Evolutionary conservation across 2,113 vertebrate genomes (phyloP).

Genomic region (Rafetus swinhoei): DNA sequence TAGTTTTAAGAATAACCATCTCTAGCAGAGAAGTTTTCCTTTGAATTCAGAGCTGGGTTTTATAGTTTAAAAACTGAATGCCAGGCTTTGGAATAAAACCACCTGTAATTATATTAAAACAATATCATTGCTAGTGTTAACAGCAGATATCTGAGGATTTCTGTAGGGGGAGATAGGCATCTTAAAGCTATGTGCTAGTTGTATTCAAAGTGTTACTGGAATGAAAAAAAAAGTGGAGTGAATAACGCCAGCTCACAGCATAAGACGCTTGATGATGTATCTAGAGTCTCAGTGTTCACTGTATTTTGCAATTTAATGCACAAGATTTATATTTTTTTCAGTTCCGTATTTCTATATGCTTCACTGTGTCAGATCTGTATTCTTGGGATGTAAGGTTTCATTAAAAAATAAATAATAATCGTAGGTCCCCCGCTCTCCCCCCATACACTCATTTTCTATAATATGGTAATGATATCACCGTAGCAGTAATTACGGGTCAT

Average conservation of each 20-base stretch:
- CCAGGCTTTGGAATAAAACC: constrained; percentile 34
- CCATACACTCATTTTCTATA: constrained; percentile 79
- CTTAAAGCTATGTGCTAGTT: constrained; percentile 61
- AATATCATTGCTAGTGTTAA: constrained; percentile 42
- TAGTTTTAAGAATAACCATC: constrained; percentile 23
- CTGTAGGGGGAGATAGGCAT: constrained; percentile 21
- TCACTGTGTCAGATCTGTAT: constrained; percentile 74
- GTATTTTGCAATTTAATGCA: constrained; percentile 67
- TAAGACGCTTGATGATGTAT: constrained; percentile 38
- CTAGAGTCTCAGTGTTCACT: constrained; percentile 41
- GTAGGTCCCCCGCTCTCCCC: constrained; percentile 59
- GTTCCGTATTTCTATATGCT: constrained; percentile 68
- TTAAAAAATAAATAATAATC: constrained; percentile 84
- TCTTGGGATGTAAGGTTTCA: constrained; percentile 75
- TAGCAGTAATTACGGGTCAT: constrained; percentile 89
- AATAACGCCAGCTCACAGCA: constrained; percentile 53
- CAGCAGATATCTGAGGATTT: constrained; percentile 27
- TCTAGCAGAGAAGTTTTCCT: constrained; percentile 3
- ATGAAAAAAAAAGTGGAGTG: constrained; percentile 41
- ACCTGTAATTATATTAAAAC: constrained; percentile 52
- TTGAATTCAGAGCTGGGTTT: constrained; percentile 12
- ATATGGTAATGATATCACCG: constrained; percentile 87
- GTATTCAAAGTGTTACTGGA: constrained; percentile 46
- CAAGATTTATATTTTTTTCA: constrained; percentile 57
- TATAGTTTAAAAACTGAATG: constrained; percentile 50